phyloP scores from a whole-genome alignment of 1,140 invertebrate species.

The Drosophila quadrilineata region DNA sequence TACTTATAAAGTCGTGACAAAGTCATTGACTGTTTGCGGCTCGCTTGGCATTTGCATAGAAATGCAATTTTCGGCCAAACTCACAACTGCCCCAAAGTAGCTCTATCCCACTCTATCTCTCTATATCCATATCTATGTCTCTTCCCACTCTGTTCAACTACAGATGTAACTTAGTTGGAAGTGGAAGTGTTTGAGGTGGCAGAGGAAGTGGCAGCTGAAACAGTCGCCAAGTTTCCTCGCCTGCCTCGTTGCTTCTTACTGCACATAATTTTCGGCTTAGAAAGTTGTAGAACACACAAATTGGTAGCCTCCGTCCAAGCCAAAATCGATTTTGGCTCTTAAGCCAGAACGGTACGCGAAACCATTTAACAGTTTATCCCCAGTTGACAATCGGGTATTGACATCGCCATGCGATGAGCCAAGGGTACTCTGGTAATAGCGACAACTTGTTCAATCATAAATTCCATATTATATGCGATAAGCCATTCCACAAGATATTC shows the following conservation, averaged over 20 bases:
- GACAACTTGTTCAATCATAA: conserved; percentile 74
- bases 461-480: conserved; percentile 52
- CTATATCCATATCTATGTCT: neutral
- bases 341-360: conserved; percentile 18
- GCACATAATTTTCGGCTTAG: conserved; percentile 72
- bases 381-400: conserved; percentile 15
- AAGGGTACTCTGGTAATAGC: conserved; percentile 44
- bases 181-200: neutral
- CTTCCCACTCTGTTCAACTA: neutral
- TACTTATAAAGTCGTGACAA: conserved; percentile 77
- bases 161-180: neutral
- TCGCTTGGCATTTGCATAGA: conserved; percentile 70
- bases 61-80: conserved; percentile 72
- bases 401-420: conserved; percentile 10
- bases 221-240: conserved; percentile 34
- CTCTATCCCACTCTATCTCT: neutral
- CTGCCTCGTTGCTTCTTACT: conserved; percentile 24
- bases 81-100: conserved; percentile 47
- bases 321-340: conserved; percentile 58
- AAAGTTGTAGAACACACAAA: conserved; percentile 62
- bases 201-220: no score
- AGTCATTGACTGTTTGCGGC: conserved; percentile 68
- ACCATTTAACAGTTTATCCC: conserved; percentile 67
- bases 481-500: conserved; percentile 44
- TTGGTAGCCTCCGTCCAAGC: conserved; percentile 13